Conservation (phyloP, 2,797 vertebrate species). For the Melanotaenia nigrans region DNA sequence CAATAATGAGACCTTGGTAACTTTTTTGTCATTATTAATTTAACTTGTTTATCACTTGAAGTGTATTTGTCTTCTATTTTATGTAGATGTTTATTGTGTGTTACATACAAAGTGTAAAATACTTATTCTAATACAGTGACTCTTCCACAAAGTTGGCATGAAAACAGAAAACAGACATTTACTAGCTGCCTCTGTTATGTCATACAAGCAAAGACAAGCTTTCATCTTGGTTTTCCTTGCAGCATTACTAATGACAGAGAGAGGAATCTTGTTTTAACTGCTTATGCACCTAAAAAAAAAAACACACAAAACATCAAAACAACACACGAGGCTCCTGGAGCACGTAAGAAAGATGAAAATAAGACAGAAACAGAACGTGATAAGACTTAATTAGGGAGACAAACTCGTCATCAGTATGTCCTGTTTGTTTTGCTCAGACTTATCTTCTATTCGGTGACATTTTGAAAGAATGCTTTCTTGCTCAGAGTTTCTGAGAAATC, state of each 20-base stretch:
- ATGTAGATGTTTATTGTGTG: neutral
- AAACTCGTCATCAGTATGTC: fast-evolving
- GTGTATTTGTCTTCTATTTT: neutral
- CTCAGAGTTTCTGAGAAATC: slow-evolving; percentile 1
- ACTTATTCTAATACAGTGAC: neutral
- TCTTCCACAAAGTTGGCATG: neutral
- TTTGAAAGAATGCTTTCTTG: neutral
- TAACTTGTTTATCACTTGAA: neutral
- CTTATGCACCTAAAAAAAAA: neutral
- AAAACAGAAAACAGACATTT: neutral
- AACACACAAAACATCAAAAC: neutral
- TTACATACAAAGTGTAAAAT: neutral
- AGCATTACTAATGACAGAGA: neutral
- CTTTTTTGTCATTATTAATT: neutral
- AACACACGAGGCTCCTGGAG: neutral
- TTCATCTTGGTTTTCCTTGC: neutral
- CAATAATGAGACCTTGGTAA: neutral
- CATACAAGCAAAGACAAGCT: neutral
- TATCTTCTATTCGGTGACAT: neutral
- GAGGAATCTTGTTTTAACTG: neutral
- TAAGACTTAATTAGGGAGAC: neutral
- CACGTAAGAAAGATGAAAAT: neutral
- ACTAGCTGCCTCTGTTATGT: neutral
- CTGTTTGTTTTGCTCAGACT: neutral
- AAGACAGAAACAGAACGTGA: neutral